phyloP scores from a whole-genome alignment of 1,140 invertebrate species.

The Parasteatoda tepidariorum region DNA sequence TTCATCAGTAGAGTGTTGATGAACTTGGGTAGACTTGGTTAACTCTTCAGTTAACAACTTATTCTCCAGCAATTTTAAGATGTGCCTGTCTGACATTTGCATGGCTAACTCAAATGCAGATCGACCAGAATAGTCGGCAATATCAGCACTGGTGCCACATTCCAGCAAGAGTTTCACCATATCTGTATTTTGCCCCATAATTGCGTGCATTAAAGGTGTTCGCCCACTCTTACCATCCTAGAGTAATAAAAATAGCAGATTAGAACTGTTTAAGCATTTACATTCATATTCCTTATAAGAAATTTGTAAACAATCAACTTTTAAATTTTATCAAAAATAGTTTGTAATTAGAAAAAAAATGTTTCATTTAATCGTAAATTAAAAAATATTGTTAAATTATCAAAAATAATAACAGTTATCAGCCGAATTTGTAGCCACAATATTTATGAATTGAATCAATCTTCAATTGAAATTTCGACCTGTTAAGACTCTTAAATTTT shows the following conservation, averaged over 20 bases:
- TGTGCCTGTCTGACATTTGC: background rate
- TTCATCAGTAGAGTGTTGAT: background rate
- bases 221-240: constrained; percentile 55
- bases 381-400: too few relatives aligned
- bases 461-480: too few relatives aligned
- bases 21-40: background rate
- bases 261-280: background rate
- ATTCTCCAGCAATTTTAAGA: constrained; percentile 9
- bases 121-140: constrained; percentile 29
- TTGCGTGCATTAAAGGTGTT: constrained; percentile 32
- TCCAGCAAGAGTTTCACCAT: constrained; percentile 30
- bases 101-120: constrained; percentile 38
- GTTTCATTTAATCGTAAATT: too few relatives aligned
- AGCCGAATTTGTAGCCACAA: too few relatives aligned
- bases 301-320: background rate
- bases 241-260: background rate
- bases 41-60: background rate
- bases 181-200: constrained; percentile 11
- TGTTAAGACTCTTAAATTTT: too few relatives aligned
- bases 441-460: too few relatives aligned
- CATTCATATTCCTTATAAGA: background rate
- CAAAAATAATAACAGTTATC: too few relatives aligned
- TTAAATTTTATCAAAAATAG: too few relatives aligned
- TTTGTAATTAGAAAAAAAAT: too few relatives aligned
- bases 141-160: background rate